Evolutionary conservation across 2,113 vertebrate genomes (phyloP).

Genomic region (Calidris pygmaea): DNA sequence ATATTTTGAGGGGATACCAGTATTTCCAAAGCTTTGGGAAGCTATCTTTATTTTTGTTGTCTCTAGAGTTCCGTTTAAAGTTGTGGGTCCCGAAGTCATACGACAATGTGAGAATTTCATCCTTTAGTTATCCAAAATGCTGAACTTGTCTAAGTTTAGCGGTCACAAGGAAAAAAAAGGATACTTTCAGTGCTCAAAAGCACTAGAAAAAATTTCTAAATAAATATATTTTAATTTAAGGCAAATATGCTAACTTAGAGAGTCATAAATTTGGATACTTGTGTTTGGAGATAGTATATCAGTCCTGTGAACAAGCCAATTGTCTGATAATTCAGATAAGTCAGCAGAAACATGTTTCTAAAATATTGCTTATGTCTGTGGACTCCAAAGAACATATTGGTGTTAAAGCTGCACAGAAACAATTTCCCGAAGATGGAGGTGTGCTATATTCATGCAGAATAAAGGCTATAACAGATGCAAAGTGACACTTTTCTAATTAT

Average conservation of each 20-base stretch:
- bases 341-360: not conserved
- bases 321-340: not conserved
- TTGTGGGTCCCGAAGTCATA: not conserved
- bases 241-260: not conserved
- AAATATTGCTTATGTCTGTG: not conserved
- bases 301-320: not conserved
- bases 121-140: not conserved
- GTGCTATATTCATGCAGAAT: not conserved
- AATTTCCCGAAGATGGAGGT: not conserved
- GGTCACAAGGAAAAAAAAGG: not conserved
- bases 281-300: not conserved
- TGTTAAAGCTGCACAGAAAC: not conserved
- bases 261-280: not conserved
- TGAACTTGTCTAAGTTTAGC: not conserved
- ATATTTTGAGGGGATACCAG: not conserved
- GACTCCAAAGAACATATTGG: not conserved
- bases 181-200: not conserved
- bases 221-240: not conserved
- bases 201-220: not conserved
- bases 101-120: not conserved
- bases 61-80: not conserved
- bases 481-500: not conserved
- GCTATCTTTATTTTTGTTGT: not conserved
- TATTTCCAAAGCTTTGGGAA: not conserved
- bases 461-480: not conserved